Evolutionary conservation across 2,797 vertebrate genomes (phyloP).

Genomic region (Sylvia borin): DNA sequence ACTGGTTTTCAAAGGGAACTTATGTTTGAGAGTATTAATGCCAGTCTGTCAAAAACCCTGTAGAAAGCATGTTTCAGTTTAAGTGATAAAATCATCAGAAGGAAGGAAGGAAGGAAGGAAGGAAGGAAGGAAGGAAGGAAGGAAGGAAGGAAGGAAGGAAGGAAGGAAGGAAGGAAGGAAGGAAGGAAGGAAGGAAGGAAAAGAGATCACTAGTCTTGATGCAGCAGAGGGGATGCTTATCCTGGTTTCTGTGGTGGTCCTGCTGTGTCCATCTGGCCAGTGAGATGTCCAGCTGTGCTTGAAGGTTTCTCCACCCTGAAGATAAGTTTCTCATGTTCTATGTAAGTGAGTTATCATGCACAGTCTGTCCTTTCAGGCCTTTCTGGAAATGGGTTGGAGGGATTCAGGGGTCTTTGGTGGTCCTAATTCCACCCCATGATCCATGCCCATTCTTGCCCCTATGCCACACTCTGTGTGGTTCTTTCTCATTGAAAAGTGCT

Average conservation of each 20-base stretch:
- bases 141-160: too few relatives aligned
- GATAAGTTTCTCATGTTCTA: background rate
- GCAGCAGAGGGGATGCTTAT: background rate
- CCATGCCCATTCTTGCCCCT: background rate
- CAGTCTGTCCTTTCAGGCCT: background rate
- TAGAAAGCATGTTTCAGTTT: background rate
- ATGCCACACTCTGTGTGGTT: background rate
- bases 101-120: too few relatives aligned
- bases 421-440: background rate
- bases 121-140: too few relatives aligned
- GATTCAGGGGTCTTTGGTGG: background rate
- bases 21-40: background rate
- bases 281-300: background rate
- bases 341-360: background rate
- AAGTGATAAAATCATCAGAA: background rate
- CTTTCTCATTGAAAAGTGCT: background rate
- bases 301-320: background rate
- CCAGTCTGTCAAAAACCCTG: background rate
- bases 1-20: background rate
- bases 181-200: too few relatives aligned
- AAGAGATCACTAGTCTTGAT: background rate
- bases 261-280: rapidly evolving
- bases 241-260: background rate
- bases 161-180: background rate
- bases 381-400: background rate